Base-by-base conservation (phyloP, 64 coral and sea anemone genomes). In the Orbicella faveolata region DNA sequence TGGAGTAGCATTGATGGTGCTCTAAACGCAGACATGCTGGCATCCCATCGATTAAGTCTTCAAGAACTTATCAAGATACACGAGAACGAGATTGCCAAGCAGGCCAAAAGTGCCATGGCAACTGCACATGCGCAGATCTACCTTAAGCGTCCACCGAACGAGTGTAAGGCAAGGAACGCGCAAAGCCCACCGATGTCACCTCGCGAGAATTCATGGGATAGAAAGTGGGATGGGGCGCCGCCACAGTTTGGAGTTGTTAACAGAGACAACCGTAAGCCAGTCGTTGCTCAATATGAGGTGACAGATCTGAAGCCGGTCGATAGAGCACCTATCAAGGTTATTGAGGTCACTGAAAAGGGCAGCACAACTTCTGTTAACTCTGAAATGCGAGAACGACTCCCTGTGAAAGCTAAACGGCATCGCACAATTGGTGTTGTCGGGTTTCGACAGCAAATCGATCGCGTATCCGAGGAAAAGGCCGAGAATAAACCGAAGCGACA, bases 41-140 rank as follows among this genome's bases (percentile, higher is more conserved):
- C 90, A 53, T 94, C 92, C n/a, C 92, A 97, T 79, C 79, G 95
- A n/a, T 79, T 97, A 73, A 97, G 95, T 77, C 89, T 97, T 55
- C 95, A 97, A 63, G 95, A 97, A 82, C 92, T 97, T 55, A 97
- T 97, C n/a, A 77, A 87, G 19, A 74, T 97, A 20, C 95, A 97
- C 21, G 95, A 97, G 62, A 84, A 97, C 48, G 77, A 83, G 90
- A 97, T 97, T 65, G 95, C 95, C 34, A 91, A 67, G 26, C 95
- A 97, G 36, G 84, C 95, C 4, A 86, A 77, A 20, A 94, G 95
- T 35, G 95, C 95, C 13, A 90, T 87, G 67, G 69, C 95, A 61
- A 89, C 78, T 4, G 89, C 87, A 23, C 87, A 94, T 9, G 78
- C 92, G 2, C 92, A 91, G 88, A 92, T 94, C 25, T 94, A 97